Conservation (phyloP, 1,140 invertebrate genomes). For the Megalopta genalis region DNA sequence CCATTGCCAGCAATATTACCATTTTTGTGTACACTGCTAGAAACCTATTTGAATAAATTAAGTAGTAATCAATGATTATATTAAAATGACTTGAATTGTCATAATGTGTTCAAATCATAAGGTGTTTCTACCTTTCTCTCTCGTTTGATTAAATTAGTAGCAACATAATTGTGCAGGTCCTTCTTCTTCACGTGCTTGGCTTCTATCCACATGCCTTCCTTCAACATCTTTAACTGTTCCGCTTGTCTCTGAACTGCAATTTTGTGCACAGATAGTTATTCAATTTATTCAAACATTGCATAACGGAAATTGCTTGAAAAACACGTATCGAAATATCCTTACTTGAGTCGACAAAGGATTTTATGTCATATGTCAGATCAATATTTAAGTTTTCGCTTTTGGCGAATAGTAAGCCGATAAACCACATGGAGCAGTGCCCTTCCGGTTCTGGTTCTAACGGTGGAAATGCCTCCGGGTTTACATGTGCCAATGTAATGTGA, state of each 20-base stretch:
- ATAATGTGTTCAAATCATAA: neutral
- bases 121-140: constrained; percentile 81
- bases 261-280: neutral
- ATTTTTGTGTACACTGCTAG: constrained; percentile 67
- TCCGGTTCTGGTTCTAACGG: constrained; percentile 77
- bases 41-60: constrained; percentile 51
- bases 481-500: constrained; percentile 94
- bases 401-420: constrained; percentile 95
- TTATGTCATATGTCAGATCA: constrained; percentile 96
- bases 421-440: constrained; percentile 93
- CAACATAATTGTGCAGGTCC: constrained; percentile 88
- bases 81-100: neutral
- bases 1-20: constrained; percentile 69
- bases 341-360: constrained; percentile 91
- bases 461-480: constrained; percentile 94
- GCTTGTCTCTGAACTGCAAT: constrained; percentile 84
- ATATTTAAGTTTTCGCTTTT: constrained; percentile 93
- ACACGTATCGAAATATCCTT: constrained; percentile 38
- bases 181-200: constrained; percentile 87
- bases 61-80: neutral
- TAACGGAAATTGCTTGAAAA: neutral
- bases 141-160: constrained; percentile 84
- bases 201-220: constrained; percentile 95
- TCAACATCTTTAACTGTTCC: constrained; percentile 87
- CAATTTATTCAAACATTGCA: neutral